Evolutionary conservation across 2,888 invertebrate genomes (phyloP), one percentile per base, ranked within the genome.

Genomic region (Zelleria hepariella): DNA sequence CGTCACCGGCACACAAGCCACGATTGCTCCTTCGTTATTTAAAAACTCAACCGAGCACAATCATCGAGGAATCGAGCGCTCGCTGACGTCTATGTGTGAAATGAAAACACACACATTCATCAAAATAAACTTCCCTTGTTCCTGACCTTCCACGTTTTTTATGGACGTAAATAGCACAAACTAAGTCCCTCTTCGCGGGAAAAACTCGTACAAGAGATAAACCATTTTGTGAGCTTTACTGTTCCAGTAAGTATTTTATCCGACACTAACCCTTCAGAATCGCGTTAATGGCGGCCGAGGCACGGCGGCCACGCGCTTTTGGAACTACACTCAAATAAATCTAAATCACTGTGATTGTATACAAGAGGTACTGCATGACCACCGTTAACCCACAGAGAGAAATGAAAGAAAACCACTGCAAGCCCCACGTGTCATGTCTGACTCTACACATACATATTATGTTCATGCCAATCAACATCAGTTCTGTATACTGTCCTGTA

Each of bases 291-390:
- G 73, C 75, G 79, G 72, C 18, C n/a, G 58, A 53, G 25, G 53
- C 26, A 10, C 47, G 49, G 51, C 20, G 27, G 20, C 71, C 71
- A 72, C 67, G 68, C 51, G 70, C 68, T 67, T 66, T 67, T 68
- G 72, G 75, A 77, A 78, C 72, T 74, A 72, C 73, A 70, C 69
- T 67, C 70, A 72, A 76, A 78, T 81, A 80, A 81, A 82, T 81
- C 77, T 78, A 75, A 80, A 79, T 82, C 81, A 78, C 25, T 21
- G 32, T 18, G 20, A n/a, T 5, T 1, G 25, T 53, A n/a, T 53
- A 53, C 24, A 53, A 53, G 24, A 53, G 53, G 53, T 53, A 53
- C n/a, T 23, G 26, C 32, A 42, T 42, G n/a, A n/a, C n/a, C n/a
- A n/a, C n/a, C n/a, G n/a, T n/a, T n/a, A n/a, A n/a, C n/a, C n/a